Percentiles rank a stretch among this genome's conserved stretches.
These are phyloP conservation scores for Sinhomidia bicolor DNA, from an alignment of 2,888 invertebrate genomes.

Conservation along the genomic window DNA sequence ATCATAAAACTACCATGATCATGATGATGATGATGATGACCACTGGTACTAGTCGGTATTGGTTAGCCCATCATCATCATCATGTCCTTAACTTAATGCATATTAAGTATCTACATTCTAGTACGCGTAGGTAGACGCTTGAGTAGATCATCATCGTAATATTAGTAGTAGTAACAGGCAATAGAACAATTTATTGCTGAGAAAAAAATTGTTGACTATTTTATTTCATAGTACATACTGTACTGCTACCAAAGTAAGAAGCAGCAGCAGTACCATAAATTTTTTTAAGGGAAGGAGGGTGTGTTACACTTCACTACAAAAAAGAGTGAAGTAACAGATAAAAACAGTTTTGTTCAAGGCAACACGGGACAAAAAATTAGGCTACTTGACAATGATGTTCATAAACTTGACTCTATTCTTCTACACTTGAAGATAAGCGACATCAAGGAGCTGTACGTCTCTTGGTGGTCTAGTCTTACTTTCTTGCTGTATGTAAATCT, in stretches of 20 bases:
- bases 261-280: background rate
- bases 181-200: no score
- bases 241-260: background rate
- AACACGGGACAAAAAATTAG: constrained; percentile 20
- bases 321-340: background rate
- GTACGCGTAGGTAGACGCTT: background rate
- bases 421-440: no score
- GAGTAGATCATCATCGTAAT: constrained; percentile 3
- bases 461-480: constrained; percentile 28
- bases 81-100: constrained; percentile 52
- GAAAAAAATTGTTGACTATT: background rate
- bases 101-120: constrained; percentile 13
- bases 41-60: background rate
- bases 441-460: no score
- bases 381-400: constrained; percentile 11
- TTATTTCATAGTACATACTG: background rate
- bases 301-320: constrained; percentile 5
- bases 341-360: constrained; percentile 40
- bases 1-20: no score
- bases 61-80: background rate
- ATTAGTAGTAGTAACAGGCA: background rate
- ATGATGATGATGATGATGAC: background rate
- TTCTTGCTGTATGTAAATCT: no score
- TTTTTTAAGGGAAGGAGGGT: background rate
- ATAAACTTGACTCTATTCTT: no score